Evolutionary conservation across 2,113 vertebrate species (phyloP), one percentile per base, ranked within the genome.

Genomic region (Chitala chitala): DNA sequence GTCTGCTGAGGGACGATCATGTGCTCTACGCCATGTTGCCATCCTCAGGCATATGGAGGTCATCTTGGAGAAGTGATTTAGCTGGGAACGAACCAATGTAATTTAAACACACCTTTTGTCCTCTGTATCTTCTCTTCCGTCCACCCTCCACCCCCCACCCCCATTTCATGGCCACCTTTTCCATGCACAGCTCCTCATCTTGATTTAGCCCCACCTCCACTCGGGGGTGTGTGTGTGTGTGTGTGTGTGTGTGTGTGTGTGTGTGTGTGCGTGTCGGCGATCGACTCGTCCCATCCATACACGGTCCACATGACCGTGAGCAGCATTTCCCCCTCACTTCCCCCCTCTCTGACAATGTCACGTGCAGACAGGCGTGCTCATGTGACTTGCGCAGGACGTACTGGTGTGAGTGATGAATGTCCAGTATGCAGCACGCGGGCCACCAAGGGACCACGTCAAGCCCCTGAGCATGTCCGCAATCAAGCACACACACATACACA

Each of bases 21-120:
- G 54, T 24, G 54, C 3, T 56, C 20, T 9, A 24, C 54, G 10
- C 29, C n/a, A n/a, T n/a, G 15, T 29, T 61, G n/a, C 58, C 48
- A 5, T 59, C 24, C 54, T 73, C 55, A 48, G 77, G 54, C 74
- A 75, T 66, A 77, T 77, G 73, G 77, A 68, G 78, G 75, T 80
- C 65, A 78, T 78, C 68, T 78, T 70, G 75, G 75, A 72, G 71
- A 71, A 59, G 31, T 77, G 48, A 77, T 77, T 69, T 68, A 56
- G 75, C 70, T 5, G 46, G 72, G 31, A 20, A 65, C 75, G 72
- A 71, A 77, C 75, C 61, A 36, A 58, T 77, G 50, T 59, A 26
- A 33, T 77, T 64, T 75, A 73, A 73, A 72, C 70, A 40, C 64
- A 73, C 22, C 76, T 58, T 73, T 54, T 69, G 71, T 61, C 55